phyloP scores from a whole-genome alignment of 1,140 invertebrate genomes.

The Drosophila prosaltans region DNA sequence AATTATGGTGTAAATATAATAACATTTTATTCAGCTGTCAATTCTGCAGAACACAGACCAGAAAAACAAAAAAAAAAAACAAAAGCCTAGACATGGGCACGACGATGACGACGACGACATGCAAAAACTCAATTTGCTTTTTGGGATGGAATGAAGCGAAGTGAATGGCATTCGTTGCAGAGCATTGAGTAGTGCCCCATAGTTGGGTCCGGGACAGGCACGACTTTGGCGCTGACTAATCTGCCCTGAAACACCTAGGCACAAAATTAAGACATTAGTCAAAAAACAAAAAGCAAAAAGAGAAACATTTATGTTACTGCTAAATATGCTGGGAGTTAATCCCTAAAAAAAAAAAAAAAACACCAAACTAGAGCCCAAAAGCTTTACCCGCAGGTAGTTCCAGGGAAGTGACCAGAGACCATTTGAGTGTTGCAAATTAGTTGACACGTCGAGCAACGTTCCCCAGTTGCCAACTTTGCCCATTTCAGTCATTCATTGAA shows the following conservation, averaged over 20 bases:
- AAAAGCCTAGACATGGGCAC: conserved; percentile 61
- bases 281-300: conserved; percentile 38
- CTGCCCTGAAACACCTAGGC: conserved; percentile 67
- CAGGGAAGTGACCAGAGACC: conserved; percentile 62
- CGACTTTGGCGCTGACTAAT: conserved; percentile 30
- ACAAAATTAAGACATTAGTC: conserved; percentile 81
- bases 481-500: conserved; percentile 38
- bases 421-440: conserved; percentile 79
- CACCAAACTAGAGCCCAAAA: conserved; percentile 33
- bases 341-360: conserved; percentile 52
- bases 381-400: conserved; percentile 71
- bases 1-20: conserved; percentile 82
- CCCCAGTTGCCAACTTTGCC: conserved; percentile 10
- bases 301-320: conserved; percentile 10
- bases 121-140: conserved; percentile 74
- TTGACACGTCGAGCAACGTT: conserved; percentile 64
- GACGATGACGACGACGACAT: conserved; percentile 58
- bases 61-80: conserved; percentile 32
- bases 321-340: conserved; percentile 50
- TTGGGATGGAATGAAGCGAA: conserved; percentile 69
- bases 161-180: conserved; percentile 79
- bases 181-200: conserved; percentile 52
- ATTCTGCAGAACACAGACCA: conserved; percentile 57
- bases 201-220: conserved; percentile 28
- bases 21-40: conserved; percentile 82